Base-by-base conservation (phyloP, 1,140 invertebrate genomes). In the Drosophila yakuba region DNA sequence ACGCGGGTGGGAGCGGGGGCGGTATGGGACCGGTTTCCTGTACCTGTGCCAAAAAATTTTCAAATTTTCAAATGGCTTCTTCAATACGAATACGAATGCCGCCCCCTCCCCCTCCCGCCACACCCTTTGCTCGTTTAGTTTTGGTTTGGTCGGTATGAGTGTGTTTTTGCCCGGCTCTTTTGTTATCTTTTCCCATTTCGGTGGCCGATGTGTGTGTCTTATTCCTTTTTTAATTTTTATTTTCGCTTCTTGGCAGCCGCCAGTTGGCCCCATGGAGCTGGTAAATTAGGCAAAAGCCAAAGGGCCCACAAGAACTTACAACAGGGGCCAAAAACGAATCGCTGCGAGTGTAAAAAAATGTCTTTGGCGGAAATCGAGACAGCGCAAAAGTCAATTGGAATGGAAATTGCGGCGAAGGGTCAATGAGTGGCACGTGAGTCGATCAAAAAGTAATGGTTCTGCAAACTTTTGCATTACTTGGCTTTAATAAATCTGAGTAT, bases 51-150 rank as follows among this genome's bases (percentile, higher is more conserved):
- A 88, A 88, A 89, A 88, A 84, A 78, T 89, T 90, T 88, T 90
- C 84, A 88, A 88, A 88, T 88, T 88, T 88, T 88, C 84, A 89
- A 88, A 88, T 88, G 84, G 84, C 84, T 88, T 88, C 84, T 88
- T 88, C 84, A 88, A 88, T 89, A 78, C 62, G 54, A 88, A 88
- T 89, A 78, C 62, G 54, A 43, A 38, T 7, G 23, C 39, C 48
- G 36, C 36, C 36, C 36, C 36, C 36, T 11, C 7, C 7, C 8
- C 28, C 17, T 17, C 17, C 17, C 17, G 17, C 17, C 7, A 32
- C 32, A 32, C 32, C 63, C 56, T 23, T 59, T 45, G 54, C 60
- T 71, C 62, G 47, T 28, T 50, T 25, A 15, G 23, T 28, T 32
- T 32, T 32, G 32, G 32, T 32, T 51, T 78, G 20, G 20, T 54